Evolutionary conservation across 2,888 invertebrate genomes (phyloP).

Genomic region (Cenopis cana): DNA sequence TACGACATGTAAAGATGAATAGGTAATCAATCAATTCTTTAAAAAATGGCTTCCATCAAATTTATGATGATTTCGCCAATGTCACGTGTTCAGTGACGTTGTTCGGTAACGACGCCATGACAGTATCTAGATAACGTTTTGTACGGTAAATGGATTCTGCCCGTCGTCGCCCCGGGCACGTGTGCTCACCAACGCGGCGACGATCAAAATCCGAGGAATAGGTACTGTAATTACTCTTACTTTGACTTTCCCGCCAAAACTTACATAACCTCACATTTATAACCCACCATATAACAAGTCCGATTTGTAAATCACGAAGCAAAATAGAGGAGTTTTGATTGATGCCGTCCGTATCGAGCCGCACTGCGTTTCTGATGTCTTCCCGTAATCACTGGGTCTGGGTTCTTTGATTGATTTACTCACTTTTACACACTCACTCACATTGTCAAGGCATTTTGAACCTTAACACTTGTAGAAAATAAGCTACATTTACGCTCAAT

Average conservation of each 20-base stretch:
- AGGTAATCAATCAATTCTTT: too few relatives aligned
- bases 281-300: slow-evolving; percentile 44
- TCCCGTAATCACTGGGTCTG: slow-evolving; percentile 54
- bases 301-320: slow-evolving; percentile 51
- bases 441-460: slow-evolving; percentile 37
- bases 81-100: too few relatives aligned
- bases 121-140: too few relatives aligned
- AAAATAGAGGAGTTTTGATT: slow-evolving; percentile 72
- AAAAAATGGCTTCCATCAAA: too few relatives aligned
- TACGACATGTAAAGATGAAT: too few relatives aligned
- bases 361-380: slow-evolving; percentile 54
- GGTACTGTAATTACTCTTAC: not conserved
- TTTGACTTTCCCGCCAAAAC: slow-evolving; percentile 4
- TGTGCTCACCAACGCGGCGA: too few relatives aligned
- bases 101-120: too few relatives aligned
- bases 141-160: too few relatives aligned
- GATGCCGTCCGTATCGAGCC: slow-evolving; percentile 65
- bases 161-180: too few relatives aligned
- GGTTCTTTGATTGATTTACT: slow-evolving; percentile 60
- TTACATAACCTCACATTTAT: slow-evolving; percentile 6
- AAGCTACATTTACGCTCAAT: not conserved
- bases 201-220: too few relatives aligned
- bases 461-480: slow-evolving; percentile 2
- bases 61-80: too few relatives aligned
- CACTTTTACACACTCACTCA: slow-evolving; percentile 36